phyloP scores from a whole-genome alignment of 1,140 invertebrate species.

The Colletes gigas region DNA sequence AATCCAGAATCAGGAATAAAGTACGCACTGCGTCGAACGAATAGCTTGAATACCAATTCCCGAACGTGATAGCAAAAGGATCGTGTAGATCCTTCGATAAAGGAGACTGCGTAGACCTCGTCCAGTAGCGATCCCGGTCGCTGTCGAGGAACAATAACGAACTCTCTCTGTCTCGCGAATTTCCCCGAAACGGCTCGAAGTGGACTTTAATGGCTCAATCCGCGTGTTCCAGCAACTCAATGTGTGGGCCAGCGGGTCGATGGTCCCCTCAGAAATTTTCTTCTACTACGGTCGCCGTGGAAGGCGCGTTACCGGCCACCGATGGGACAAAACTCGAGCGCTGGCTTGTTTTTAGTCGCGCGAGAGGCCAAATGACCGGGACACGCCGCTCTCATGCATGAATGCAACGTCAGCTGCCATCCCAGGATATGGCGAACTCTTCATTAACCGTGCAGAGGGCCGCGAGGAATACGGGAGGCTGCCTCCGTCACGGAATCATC shows the following conservation, averaged over 20 bases:
- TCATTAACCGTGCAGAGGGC: conserved; percentile 69
- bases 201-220: conserved; percentile 74
- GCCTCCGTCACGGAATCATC: no score
- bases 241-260: conserved; percentile 70
- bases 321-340: conserved; percentile 64
- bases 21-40: not conserved
- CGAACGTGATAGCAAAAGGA: conserved; percentile 11
- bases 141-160: conserved; percentile 41
- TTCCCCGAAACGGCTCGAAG: conserved; percentile 60
- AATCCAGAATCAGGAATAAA: not conserved
- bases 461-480: conserved; percentile 30
- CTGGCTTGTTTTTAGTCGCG: conserved; percentile 65
- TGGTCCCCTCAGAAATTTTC: conserved; percentile 63
- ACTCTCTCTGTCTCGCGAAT: conserved; percentile 51
- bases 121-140: not conserved
- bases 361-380: conserved; percentile 65
- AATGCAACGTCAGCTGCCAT: conserved; percentile 77
- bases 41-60: conserved; percentile 8
- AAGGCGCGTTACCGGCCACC: conserved; percentile 64
- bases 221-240: conserved; percentile 70
- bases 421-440: conserved; percentile 68
- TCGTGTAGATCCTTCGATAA: conserved; percentile 22
- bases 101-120: not conserved
- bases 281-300: conserved; percentile 53
- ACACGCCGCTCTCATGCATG: conserved; percentile 73